Conservation (phyloP, 1,140 invertebrate species). For the Drepana arcuata region DNA sequence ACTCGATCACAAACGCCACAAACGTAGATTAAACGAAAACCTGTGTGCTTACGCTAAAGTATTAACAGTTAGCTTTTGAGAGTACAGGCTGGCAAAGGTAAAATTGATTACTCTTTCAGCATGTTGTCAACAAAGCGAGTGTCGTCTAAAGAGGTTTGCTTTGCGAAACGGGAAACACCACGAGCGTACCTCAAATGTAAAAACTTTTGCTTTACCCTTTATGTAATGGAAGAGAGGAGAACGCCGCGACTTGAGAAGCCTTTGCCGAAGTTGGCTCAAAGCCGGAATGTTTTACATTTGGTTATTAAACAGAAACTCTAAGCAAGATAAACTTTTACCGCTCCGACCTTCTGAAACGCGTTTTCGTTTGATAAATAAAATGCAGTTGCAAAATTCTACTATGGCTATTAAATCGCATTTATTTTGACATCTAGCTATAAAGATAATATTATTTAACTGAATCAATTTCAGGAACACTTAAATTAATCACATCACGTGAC, state of each 20-base stretch:
- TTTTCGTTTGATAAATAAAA: not conserved
- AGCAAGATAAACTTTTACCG: slow-evolving; percentile 21
- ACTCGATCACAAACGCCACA: slow-evolving; percentile 5
- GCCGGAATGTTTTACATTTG: slow-evolving; percentile 58
- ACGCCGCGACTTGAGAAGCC: slow-evolving; percentile 47
- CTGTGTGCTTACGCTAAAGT: slow-evolving; percentile 21
- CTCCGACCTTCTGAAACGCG: not conserved
- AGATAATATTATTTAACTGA: too few relatives aligned
- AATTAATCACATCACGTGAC: too few relatives aligned
- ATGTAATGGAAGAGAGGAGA: slow-evolving; percentile 42
- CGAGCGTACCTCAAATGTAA: slow-evolving; percentile 51
- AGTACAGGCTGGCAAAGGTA: slow-evolving; percentile 43
- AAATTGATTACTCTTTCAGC: slow-evolving; percentile 56
- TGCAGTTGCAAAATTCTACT: not conserved
- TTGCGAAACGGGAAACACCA: slow-evolving; percentile 47
- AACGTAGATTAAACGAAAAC: slow-evolving; percentile 19
- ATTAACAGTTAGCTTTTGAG: slow-evolving; percentile 45
- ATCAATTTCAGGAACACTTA: too few relatives aligned
- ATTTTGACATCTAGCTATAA: slow-evolving; percentile 1
- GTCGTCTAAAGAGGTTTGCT: slow-evolving; percentile 51
- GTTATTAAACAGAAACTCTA: slow-evolving; percentile 38
- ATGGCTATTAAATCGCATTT: slow-evolving; percentile 1
- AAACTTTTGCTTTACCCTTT: slow-evolving; percentile 64
- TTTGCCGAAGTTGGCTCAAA: slow-evolving; percentile 59
- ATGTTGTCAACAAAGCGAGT: slow-evolving; percentile 52